These are phyloP conservation scores for Nasonia longicornis DNA, from an alignment of 1,140 invertebrate species.

Conservation along the genomic window DNA sequence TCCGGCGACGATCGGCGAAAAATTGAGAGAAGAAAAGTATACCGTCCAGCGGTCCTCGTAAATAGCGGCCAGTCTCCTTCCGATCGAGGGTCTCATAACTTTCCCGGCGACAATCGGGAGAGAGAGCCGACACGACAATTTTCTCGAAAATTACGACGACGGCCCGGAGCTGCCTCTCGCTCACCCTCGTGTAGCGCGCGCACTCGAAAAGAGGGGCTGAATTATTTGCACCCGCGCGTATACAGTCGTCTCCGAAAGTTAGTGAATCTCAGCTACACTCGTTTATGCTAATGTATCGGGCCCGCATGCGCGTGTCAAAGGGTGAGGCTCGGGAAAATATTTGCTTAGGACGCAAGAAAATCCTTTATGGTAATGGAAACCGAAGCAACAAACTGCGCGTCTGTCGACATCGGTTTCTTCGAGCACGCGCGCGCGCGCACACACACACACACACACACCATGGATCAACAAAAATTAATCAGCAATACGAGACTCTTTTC, in stretches of 20 bases:
- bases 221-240: background rate
- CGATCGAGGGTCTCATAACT: slow-evolving; percentile 8
- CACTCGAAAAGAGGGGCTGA: background rate
- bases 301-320: background rate
- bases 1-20: background rate
- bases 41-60: background rate
- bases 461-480: background rate
- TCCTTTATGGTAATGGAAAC: background rate
- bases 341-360: background rate
- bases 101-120: background rate
- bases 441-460: too few relatives aligned
- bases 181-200: background rate
- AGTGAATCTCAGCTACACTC: background rate
- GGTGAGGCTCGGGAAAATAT: background rate
- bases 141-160: slow-evolving; percentile 7
- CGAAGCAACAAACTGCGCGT: too few relatives aligned
- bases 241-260: background rate
- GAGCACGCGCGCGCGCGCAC: too few relatives aligned
- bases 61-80: background rate
- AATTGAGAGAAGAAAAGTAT: background rate
- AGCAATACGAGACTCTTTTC: background rate
- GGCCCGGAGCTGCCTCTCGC: background rate
- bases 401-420: too few relatives aligned
- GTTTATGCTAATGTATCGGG: background rate
- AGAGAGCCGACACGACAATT: slow-evolving; percentile 27